These are phyloP conservation scores for Bugulina stolonifera DNA, from an alignment of 2,888 invertebrate species.

Conservation along the genomic window DNA sequence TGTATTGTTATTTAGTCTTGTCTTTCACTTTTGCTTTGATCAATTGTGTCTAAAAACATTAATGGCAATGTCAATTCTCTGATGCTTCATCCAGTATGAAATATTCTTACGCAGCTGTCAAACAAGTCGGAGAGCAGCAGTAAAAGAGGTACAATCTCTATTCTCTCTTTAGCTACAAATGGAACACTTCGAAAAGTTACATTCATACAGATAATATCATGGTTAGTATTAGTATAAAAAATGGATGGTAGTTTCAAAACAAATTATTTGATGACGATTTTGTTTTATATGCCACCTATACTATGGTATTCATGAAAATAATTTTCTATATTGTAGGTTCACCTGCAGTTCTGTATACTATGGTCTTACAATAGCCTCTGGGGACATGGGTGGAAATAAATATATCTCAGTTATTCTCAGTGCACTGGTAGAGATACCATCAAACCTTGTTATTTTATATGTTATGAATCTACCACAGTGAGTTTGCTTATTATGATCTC, in stretches of 20 bases:
- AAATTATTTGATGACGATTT: background rate
- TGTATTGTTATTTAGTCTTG: too few species aligned
- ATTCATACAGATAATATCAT: constrained; percentile 5
- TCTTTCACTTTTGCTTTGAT: too few species aligned
- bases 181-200: background rate
- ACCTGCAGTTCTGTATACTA: constrained; percentile 18
- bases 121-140: background rate
- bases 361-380: constrained; percentile 24
- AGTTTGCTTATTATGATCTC: too few species aligned
- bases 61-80: too few species aligned
- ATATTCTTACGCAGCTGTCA: too few species aligned
- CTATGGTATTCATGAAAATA: background rate
- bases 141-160: background rate
- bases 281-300: background rate
- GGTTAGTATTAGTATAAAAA: background rate
- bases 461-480: constrained; percentile 19
- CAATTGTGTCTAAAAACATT: too few species aligned
- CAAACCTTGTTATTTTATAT: constrained; percentile 13
- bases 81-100: too few species aligned
- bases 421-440: constrained; percentile 21
- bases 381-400: background rate
- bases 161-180: background rate
- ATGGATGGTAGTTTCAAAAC: background rate
- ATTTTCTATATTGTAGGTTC: background rate
- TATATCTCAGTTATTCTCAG: constrained; percentile 5